Percentiles rank a stretch among this genome's conserved stretches.
Conservation (phyloP, 2,113 vertebrate species). For the Antechinus flavipes region DNA sequence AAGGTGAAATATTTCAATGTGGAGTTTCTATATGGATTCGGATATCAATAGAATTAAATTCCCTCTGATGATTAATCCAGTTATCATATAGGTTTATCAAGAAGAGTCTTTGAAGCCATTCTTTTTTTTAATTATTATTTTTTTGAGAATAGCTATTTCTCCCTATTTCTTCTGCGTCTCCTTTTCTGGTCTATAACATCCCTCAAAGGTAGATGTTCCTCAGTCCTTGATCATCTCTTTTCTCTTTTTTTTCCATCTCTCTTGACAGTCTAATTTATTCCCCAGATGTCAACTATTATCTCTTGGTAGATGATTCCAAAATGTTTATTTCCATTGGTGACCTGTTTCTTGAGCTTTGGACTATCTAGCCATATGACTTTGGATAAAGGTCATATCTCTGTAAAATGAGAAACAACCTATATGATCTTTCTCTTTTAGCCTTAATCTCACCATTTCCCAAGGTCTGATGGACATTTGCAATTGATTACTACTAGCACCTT, state of each 20-base stretch:
- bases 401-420: not conserved
- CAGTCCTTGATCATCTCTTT: not conserved
- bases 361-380: too few species aligned
- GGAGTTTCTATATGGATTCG: not conserved
- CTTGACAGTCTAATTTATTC: not conserved
- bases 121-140: not conserved
- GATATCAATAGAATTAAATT: not conserved
- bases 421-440: not conserved
- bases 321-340: not conserved
- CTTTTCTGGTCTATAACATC: not conserved
- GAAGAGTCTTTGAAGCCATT: not conserved
- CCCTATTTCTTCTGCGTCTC: not conserved
- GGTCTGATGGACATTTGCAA: not conserved
- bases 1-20: not conserved
- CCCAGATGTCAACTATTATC: not conserved
- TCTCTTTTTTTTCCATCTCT: not conserved
- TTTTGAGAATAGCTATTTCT: not conserved
- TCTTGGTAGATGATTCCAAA: not conserved
- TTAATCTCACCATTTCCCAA: not conserved
- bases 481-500: not conserved
- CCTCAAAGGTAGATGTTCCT: not conserved
- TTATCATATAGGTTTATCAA: not conserved
- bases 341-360: not conserved
- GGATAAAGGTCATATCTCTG: not conserved
- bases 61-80: not conserved